Conservation (phyloP, 2,797 vertebrate species). For the Pelobates cultripes region DNA sequence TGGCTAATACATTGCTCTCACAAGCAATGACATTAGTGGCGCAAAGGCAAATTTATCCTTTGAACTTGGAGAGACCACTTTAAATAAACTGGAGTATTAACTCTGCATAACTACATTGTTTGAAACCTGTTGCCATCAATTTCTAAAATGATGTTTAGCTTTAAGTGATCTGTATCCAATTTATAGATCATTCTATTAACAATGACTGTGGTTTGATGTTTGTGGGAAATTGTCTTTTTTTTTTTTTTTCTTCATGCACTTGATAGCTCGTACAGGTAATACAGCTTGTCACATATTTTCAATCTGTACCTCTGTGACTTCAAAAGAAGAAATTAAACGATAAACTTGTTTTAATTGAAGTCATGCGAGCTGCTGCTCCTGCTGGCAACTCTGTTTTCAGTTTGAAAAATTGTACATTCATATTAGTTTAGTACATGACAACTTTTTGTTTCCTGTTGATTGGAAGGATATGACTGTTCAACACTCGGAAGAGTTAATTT, state of each 20-base stretch:
- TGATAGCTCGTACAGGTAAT: too few relatives aligned
- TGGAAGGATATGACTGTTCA: conserved; percentile 13
- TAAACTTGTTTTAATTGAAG: too few relatives aligned
- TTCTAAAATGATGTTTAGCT: not conserved
- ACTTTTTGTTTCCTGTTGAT: conserved; percentile 29
- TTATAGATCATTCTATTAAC: not conserved
- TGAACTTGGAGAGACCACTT: not conserved
- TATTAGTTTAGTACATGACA: not conserved
- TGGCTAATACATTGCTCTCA: not conserved
- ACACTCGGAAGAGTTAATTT: conserved; percentile 3
- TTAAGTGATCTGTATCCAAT: not conserved
- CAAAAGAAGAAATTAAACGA: too few relatives aligned
- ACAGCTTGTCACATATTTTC: too few relatives aligned
- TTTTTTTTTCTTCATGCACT: not conserved
- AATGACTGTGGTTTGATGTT: not conserved
- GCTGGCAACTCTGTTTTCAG: not conserved
- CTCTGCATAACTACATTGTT: not conserved
- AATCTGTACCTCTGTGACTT: too few relatives aligned
- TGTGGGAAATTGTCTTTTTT: not conserved
- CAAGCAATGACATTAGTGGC: not conserved
- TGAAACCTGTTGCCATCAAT: not conserved
- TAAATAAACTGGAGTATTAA: not conserved
- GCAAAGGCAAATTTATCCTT: not conserved
- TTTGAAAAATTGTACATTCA: not conserved
- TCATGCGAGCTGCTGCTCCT: not conserved